Percentiles rank a stretch among this genome's conserved stretches.
phyloP scores from a whole-genome alignment of 1,140 invertebrate species.

The Pseudoatta argentina region DNA sequence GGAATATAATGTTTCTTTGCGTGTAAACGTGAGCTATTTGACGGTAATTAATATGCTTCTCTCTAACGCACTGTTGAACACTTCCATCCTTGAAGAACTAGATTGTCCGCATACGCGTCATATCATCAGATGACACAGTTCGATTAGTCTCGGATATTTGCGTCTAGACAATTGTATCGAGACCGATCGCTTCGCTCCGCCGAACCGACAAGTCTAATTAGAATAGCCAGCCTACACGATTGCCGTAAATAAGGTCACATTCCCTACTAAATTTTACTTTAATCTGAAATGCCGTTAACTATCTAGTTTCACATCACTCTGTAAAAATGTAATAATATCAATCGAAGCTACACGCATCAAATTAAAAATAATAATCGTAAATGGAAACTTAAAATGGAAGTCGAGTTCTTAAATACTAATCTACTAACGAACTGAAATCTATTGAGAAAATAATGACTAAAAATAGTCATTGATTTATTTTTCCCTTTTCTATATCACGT shows the following conservation, averaged over 20 bases:
- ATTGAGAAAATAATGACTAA: neutral
- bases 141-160: conserved; percentile 79
- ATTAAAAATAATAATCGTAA: neutral
- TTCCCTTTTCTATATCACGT: neutral
- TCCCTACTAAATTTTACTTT: conserved; percentile 34
- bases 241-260: conserved; percentile 18
- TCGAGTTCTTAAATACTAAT: neutral
- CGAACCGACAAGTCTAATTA: conserved; percentile 69
- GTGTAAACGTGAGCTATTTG: neutral
- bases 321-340: neutral
- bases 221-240: conserved; percentile 43
- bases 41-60: conserved; percentile 47
- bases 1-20: neutral
- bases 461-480: neutral
- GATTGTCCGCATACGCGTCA: conserved; percentile 52
- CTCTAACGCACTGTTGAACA: conserved; percentile 10
- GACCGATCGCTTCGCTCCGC: conserved; percentile 67
- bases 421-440: neutral
- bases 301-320: conserved; percentile 2
- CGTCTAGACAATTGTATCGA: conserved; percentile 75
- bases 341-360: neutral
- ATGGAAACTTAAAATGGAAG: neutral
- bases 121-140: conserved; percentile 72
- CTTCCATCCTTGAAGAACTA: conserved; percentile 72
- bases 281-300: conserved; percentile 30